A percentile compares a stretch with the other conserved stretches of the same genome.
Conservation (phyloP, 2,888 invertebrate genomes). For the Maniola hyperantus region DNA sequence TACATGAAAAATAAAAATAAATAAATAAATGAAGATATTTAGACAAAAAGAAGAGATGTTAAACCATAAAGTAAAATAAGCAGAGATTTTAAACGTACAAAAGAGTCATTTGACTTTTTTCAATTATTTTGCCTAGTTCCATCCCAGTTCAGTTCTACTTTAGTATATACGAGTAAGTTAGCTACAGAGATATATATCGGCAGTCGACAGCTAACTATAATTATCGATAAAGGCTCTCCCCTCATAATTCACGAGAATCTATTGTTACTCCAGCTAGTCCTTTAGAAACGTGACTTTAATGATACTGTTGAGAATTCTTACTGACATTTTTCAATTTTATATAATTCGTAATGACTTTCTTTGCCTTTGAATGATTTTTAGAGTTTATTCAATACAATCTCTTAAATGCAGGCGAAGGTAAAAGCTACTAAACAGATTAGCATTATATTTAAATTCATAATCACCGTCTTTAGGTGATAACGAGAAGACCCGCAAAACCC, state of each 20-base stretch:
- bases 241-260: slow-evolving; percentile 17
- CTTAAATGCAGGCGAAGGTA: not conserved
- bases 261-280: slow-evolving; percentile 14
- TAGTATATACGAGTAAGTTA: no score
- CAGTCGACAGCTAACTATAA: slow-evolving; percentile 18
- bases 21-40: not conserved
- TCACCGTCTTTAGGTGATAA: not conserved
- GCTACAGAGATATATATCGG: not conserved
- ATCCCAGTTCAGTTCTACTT: not conserved
- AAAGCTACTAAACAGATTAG: not conserved
- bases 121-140: no score
- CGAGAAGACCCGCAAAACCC: no score
- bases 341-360: not conserved
- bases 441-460: not conserved
- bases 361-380: not conserved
- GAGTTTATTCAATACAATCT: not conserved
- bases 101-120: not conserved
- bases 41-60: not conserved
- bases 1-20: no score
- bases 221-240: slow-evolving; percentile 10
- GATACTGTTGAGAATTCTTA: slow-evolving; percentile 14
- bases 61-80: no score
- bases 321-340: not conserved
- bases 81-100: not conserved
- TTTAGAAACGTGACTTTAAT: slow-evolving; percentile 20